Evolutionary conservation across 2,888 invertebrate species (phyloP), one percentile per base, ranked within the genome.

Genomic region (Nomada lathburiana): DNA sequence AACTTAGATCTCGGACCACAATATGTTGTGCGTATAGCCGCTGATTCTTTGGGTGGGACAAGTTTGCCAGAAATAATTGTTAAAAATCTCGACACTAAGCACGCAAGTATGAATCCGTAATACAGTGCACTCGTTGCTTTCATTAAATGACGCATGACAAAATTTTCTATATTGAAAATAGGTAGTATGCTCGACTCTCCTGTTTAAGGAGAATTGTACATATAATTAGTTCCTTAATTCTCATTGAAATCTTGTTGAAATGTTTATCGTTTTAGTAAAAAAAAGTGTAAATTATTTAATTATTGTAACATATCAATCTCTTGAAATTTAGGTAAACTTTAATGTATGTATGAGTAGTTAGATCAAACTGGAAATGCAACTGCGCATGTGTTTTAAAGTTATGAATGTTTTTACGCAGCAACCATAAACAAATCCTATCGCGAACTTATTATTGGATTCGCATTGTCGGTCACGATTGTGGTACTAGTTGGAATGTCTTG

Each of bases 21-120:
- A 29, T 89, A 87, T 72, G 55, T 82, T 44, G 80, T 92, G 10
- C 86, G 82, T 5, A 89, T 92, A 36, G 53, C 89, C 0, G 90
- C 91, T 23, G 88, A 91, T 65, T 91, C 92, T 1, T 16, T 52
- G 4, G 92, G 91, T 11, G 92, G 92, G 13, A 63, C 63, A 5
- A 92, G 91, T 76, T 42, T 65, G 13, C 64, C 70, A 26, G 50
- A 80, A 10, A 75, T 72, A 62, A 84, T 89, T 42, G 9, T 20
- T 9, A 74, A 63, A 2, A 78, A 10, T 44, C 13, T 72, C 16
- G 29, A 68, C 16, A 18, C 60, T 11, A 26, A 60, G 18, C 7
- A 36, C 16, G 16, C 63, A 87, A 68, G 86, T 86, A 79, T 26
- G 36, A 20, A 57, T 57, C 5, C 36, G 36, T 36, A 36, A 36